phyloP scores from a whole-genome alignment of 2,797 vertebrate genomes.

The Protosalanx chinensis region DNA sequence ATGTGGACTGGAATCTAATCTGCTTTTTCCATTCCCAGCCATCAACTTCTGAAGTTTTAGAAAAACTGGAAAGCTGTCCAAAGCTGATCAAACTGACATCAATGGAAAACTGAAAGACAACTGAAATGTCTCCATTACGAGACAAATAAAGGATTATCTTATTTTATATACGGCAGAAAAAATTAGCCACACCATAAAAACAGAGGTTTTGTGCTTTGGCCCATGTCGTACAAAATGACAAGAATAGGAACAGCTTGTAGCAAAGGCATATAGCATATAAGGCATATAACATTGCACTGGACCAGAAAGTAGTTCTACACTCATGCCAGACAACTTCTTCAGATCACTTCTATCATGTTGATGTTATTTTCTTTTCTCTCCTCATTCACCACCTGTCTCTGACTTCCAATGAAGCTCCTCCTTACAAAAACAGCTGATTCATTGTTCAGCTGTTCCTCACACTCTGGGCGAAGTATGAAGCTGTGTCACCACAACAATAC shows the following conservation, averaged over 20 bases:
- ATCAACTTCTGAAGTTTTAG: slow-evolving; percentile 2
- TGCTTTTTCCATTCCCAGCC: slow-evolving; percentile 23
- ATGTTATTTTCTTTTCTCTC: not conserved
- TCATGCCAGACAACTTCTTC: not conserved
- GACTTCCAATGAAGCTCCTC: not conserved
- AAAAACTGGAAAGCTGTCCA: not conserved
- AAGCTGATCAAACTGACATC: not conserved
- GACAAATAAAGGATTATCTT: too few relatives aligned
- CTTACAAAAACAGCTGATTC: slow-evolving; percentile 6
- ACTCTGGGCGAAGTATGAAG: not conserved
- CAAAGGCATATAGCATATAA: not conserved
- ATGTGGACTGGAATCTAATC: slow-evolving; percentile 45
- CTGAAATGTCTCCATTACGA: too few relatives aligned
- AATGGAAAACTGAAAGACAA: slow-evolving; percentile 1
- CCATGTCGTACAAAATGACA: not conserved
- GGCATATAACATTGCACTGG: not conserved
- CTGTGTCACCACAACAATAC: not conserved
- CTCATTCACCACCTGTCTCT: not conserved
- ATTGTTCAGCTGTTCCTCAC: not conserved
- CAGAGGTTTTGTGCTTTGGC: not conserved
- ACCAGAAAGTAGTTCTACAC: not conserved
- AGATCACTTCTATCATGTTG: not conserved
- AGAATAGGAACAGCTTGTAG: not conserved
- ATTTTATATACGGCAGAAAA: not conserved
- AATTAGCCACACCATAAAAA: not conserved